Base-by-base conservation (phyloP, 2,113 vertebrate genomes). In the Podiceps cristatus region DNA sequence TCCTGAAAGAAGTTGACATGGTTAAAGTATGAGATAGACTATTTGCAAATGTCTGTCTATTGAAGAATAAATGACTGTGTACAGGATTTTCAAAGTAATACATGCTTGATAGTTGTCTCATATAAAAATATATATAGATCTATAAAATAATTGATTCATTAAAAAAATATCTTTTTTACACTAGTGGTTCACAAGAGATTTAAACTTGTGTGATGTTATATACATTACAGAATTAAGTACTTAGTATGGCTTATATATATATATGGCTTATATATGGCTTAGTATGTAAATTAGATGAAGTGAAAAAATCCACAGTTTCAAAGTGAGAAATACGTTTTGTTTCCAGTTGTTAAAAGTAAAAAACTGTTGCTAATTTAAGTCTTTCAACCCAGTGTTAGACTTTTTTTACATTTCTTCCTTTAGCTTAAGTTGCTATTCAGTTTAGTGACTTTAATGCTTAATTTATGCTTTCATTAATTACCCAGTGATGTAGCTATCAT, bases 381-480 rank as follows among this genome's bases (percentile, higher is more conserved):
- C 35, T 93, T 94, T 89, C 40, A 80, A 55, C 2, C 5, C 27
- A 18, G 4, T 24, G 7, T 56, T 75, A 60, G 11, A 13, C 12
- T 24, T 40, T 64, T 50, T 71, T 50, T 22, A 33, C 13, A 44
- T 80, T 73, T 91, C 44, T 93, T 89, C 45, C 67, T 82, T 24
- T 86, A 29, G 9, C 10, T 82, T 86, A 66, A 47, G 1, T n/a
- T 78, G 2, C 4, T 58, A n/a, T 84, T 92, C 37, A 67, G 4
- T 60, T 88, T 71, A 12, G 22, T 83, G 33, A 78, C 24, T 83
- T 73, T 83, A 89, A 33, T 72, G n/a, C 44, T 94, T 84, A 91
- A 90, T 92, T 95, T 95, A 74, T 68, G n/a, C 9, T 91, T 77
- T 83, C 27, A 67, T 69, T 94, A 86, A 93, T 91, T 96, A 40